Percentiles rank a stretch among this genome's conserved stretches.
Conservation (phyloP, 2,113 vertebrate genomes). For the Naja naja region DNA sequence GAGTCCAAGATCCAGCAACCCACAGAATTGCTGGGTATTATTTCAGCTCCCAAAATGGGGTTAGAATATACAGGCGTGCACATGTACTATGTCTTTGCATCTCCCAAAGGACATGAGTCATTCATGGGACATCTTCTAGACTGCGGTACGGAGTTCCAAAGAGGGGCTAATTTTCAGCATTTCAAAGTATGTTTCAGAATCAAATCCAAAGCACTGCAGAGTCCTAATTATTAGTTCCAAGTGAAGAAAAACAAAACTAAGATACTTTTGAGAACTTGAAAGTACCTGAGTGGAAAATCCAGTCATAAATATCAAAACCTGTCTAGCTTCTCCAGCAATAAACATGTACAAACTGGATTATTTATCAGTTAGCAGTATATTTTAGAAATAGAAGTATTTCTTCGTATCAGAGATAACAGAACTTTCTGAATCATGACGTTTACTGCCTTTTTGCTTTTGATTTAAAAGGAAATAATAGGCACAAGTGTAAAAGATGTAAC, state of each 20-base stretch:
- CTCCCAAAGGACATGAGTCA: not conserved
- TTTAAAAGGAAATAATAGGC: not conserved
- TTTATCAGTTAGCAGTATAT: not conserved
- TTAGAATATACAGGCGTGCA: not conserved
- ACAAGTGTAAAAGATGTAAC: not conserved
- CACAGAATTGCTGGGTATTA: not conserved
- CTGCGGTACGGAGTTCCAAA: not conserved
- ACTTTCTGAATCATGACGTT: not conserved
- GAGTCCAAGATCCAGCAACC: not conserved
- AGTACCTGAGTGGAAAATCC: not conserved
- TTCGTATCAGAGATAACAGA: not conserved
- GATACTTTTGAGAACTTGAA: not conserved
- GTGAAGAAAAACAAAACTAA: not conserved
- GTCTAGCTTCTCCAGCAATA: not conserved
- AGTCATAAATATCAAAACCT: not conserved
- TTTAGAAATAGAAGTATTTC: not conserved
- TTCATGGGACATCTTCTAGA: not conserved
- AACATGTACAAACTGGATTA: not conserved
- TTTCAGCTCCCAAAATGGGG: not conserved
- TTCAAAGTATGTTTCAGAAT: not conserved
- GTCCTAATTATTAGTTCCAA: not conserved
- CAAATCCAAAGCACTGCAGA: not conserved
- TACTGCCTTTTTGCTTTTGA: not conserved
- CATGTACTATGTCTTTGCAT: not conserved
- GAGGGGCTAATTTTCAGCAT: not conserved